phyloP scores from a whole-genome alignment of 1,140 invertebrate genomes.

The Drosophila hydei region DNA sequence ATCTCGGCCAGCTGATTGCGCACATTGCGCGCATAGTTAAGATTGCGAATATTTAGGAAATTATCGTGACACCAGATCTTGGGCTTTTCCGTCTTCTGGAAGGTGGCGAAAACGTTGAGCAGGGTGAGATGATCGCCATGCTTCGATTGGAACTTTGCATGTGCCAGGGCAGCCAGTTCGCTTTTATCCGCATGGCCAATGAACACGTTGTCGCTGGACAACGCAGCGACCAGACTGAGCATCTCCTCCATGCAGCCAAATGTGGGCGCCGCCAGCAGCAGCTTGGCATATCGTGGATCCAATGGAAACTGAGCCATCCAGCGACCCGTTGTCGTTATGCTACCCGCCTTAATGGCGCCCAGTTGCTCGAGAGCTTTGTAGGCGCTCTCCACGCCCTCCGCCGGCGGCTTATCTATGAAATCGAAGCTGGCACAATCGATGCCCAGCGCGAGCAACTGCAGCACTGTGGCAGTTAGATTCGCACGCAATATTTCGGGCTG shows the following conservation, averaged over 20 bases:
- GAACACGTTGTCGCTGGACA: conserved; percentile 87
- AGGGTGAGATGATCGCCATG: conserved; percentile 97
- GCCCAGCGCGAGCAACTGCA: conserved; percentile 92
- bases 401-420: conserved; percentile 94
- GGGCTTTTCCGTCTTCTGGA: conserved; percentile 88
- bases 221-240: conserved; percentile 86
- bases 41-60: conserved; percentile 93
- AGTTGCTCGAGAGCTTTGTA: conserved; percentile 89
- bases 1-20: conserved; percentile 92
- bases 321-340: conserved; percentile 91
- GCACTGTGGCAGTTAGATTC: conserved; percentile 72
- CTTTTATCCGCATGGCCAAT: conserved; percentile 85
- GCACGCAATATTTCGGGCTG: conserved; percentile 93
- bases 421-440: conserved; percentile 94
- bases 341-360: conserved; percentile 87
- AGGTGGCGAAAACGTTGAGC: conserved; percentile 94
- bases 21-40: conserved; percentile 92
- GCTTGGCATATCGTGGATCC: conserved; percentile 95
- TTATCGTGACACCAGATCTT: conserved; percentile 97
- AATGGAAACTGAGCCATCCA: conserved; percentile 96
- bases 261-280: conserved; percentile 90
- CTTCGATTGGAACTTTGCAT: conserved; percentile 92
- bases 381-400: conserved; percentile 88
- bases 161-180: conserved; percentile 88
- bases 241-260: conserved; percentile 93